Evolutionary conservation across 2,888 invertebrate species (phyloP).

Genomic region (Epsilonema sp.): DNA sequence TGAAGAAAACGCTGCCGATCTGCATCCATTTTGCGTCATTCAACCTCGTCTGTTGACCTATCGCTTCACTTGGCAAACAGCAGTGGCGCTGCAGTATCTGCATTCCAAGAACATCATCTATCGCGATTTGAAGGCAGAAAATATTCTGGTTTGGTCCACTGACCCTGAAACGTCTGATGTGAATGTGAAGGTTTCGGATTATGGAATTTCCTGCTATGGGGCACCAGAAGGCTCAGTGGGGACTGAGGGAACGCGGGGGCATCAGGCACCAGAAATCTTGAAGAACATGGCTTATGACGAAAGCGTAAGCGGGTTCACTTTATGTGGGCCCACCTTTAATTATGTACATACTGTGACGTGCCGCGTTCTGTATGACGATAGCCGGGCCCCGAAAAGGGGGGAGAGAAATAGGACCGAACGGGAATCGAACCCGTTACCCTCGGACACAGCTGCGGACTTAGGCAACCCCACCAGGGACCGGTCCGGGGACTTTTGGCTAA

Average conservation of each 20-base stretch:
- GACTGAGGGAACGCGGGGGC: constrained; percentile 1
- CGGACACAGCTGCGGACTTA: too few relatives aligned
- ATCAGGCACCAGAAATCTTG: constrained; percentile 6
- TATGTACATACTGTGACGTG: too few relatives aligned
- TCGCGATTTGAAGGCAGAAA: constrained; percentile 1
- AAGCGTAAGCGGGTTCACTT: too few relatives aligned
- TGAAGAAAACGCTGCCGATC: too few relatives aligned
- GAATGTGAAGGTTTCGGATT: neutral
- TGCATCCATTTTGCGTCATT: too few relatives aligned
- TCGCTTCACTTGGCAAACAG: neutral
- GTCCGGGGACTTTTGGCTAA: too few relatives aligned
- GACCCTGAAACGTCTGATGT: neutral
- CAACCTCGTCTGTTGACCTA: neutral
- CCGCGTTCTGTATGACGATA: too few relatives aligned
- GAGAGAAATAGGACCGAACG: too few relatives aligned
- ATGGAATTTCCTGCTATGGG: constrained; percentile 1
- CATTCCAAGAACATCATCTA: neutral
- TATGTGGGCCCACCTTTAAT: too few relatives aligned
- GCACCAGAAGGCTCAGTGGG: neutral
- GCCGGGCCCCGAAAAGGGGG: too few relatives aligned
- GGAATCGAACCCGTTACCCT: too few relatives aligned
- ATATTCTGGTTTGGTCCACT: neutral
- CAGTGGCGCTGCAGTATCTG: constrained; percentile 1
- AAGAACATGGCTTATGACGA: constrained; percentile 4
- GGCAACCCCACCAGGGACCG: too few relatives aligned